Evolutionary conservation across 2,888 invertebrate species (phyloP).

Genomic region (Pemphredon lugubris): DNA sequence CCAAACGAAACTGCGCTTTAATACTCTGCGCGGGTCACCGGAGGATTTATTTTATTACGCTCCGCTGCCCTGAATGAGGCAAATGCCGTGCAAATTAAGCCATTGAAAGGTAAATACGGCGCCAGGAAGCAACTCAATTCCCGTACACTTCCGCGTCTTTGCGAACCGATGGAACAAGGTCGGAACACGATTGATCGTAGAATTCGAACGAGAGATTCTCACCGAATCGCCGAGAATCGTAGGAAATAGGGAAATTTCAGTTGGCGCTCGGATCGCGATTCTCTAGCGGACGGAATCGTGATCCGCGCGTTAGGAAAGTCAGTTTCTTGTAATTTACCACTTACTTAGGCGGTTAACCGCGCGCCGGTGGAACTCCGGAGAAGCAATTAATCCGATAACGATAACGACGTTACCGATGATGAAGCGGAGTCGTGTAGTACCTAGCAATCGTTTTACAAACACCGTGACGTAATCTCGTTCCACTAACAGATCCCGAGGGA

Average conservation of each 20-base stretch:
- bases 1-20: slow-evolving; percentile 1
- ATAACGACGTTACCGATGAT: slow-evolving; percentile 62
- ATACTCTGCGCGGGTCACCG: neutral
- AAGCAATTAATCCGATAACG: slow-evolving; percentile 58
- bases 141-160: neutral
- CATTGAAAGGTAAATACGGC: neutral
- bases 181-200: no score
- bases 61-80: neutral
- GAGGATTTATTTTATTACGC: slow-evolving; percentile 8
- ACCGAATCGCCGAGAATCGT: no score
- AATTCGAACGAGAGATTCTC: no score
- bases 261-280: neutral
- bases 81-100: slow-evolving; percentile 1
- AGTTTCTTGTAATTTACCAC: slow-evolving; percentile 42
- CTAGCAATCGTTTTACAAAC: slow-evolving; percentile 59
- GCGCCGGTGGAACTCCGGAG: slow-evolving; percentile 25
- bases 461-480: slow-evolving; percentile 56
- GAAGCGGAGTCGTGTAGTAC: slow-evolving; percentile 33
- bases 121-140: neutral
- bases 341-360: slow-evolving; percentile 38
- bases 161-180: neutral
- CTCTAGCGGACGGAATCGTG: slow-evolving; percentile 19
- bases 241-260: neutral
- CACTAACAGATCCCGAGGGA: slow-evolving; percentile 37
- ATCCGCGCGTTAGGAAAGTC: neutral